These are phyloP conservation scores for Erebia epiphron DNA, from an alignment of 2,888 invertebrate species.

Conservation along the genomic window DNA sequence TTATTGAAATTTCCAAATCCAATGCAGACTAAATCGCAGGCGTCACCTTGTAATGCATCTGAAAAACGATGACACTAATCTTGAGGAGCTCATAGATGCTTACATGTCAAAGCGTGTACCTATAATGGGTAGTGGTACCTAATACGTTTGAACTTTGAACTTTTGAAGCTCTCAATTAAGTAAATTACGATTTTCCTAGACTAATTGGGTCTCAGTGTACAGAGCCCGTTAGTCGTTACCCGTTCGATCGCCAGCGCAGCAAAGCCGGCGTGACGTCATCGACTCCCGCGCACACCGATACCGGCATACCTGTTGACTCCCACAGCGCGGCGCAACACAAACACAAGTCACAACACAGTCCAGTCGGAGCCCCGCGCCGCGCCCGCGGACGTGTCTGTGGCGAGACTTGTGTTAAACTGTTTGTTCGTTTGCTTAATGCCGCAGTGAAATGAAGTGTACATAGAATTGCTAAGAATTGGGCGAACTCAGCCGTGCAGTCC, in stretches of 20 bases:
- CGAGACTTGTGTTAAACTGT: not conserved
- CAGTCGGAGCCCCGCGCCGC: not conserved
- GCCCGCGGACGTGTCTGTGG: not conserved
- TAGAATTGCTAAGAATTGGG: not conserved
- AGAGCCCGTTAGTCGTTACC: not conserved
- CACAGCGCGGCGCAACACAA: not conserved
- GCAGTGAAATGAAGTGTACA: not conserved
- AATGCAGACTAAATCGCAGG: too few species aligned
- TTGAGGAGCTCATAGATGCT: too few species aligned
- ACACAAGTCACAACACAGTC: not conserved
- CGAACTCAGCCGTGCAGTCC: too few species aligned
- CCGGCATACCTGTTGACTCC: not conserved
- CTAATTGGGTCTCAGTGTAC: not conserved
- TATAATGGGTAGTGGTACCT: too few species aligned
- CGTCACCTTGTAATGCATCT: too few species aligned
- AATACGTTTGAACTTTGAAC: too few species aligned
- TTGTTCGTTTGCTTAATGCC: not conserved
- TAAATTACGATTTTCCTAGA: too few species aligned
- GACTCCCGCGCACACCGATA: not conserved
- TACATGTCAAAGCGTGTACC: too few species aligned
- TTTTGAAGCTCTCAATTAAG: too few species aligned
- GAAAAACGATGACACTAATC: too few species aligned
- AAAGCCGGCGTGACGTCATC: conserved; percentile 1
- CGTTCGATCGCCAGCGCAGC: not conserved
- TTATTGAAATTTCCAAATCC: too few species aligned